These are phyloP conservation scores for Apeltes quadracus DNA, from an alignment of 2,113 vertebrate species.

Conservation along the genomic window DNA sequence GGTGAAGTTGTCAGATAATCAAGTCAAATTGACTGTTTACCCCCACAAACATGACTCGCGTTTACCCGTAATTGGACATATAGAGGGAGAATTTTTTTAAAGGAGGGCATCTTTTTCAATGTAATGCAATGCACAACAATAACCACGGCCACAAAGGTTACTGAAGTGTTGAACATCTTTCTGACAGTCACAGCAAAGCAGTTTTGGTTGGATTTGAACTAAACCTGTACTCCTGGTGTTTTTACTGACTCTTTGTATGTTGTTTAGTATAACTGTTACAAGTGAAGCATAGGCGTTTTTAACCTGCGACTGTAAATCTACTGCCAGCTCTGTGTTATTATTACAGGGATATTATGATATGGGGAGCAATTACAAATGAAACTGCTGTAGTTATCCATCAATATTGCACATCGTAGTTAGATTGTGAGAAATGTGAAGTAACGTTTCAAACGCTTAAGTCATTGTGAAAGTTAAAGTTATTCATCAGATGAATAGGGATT, in stretches of 20 bases:
- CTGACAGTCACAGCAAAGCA: background rate
- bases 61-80: slow-evolving; percentile 6
- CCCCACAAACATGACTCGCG: background rate
- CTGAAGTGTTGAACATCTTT: background rate
- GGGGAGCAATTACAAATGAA: slow-evolving; percentile 6
- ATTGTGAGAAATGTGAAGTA: slow-evolving; percentile 9
- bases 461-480: background rate
- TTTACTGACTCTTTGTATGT: slow-evolving; percentile 1
- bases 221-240: slow-evolving; percentile 10
- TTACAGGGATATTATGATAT: slow-evolving; percentile 4
- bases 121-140: background rate
- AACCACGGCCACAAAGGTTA: background rate
- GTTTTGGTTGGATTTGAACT: background rate
- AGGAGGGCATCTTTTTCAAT: background rate
- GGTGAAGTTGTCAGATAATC: slow-evolving; percentile 7
- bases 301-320: slow-evolving; percentile 4
- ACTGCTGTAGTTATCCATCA: background rate
- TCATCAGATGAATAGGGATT: slow-evolving; percentile 5
- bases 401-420: slow-evolving; percentile 5
- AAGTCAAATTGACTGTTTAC: slow-evolving; percentile 1
- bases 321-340: background rate
- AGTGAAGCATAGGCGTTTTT: slow-evolving; percentile 13
- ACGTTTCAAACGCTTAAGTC: background rate
- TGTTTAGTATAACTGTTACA: slow-evolving; percentile 13
- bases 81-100: background rate